These are phyloP conservation scores for Hydropsyche betteni DNA, from an alignment of 2,888 invertebrate genomes.

Conservation along the genomic window DNA sequence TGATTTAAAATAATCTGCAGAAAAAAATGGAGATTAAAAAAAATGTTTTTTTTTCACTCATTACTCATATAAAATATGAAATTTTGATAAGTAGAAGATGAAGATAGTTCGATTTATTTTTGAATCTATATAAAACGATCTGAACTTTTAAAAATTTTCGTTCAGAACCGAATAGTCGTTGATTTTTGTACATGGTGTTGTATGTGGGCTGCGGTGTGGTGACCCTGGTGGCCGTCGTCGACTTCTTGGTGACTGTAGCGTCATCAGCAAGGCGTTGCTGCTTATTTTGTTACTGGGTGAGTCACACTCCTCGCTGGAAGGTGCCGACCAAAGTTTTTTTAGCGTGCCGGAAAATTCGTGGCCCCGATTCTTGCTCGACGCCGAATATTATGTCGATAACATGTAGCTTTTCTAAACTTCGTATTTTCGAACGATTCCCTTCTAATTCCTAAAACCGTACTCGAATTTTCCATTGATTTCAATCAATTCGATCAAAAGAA, in stretches of 20 bases:
- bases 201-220: conserved; percentile 12
- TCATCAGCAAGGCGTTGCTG: conserved; percentile 19
- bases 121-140: too few relatives aligned
- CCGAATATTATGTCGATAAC: too few relatives aligned
- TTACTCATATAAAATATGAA: too few relatives aligned
- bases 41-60: too few relatives aligned
- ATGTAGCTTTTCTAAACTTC: too few relatives aligned
- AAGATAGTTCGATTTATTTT: too few relatives aligned
- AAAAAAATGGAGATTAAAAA: too few relatives aligned
- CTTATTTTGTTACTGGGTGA: conserved; percentile 1
- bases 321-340: conserved; percentile 21
- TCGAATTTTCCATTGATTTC: too few relatives aligned
- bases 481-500: too few relatives aligned
- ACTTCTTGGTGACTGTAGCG: conserved; percentile 1
- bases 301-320: conserved; percentile 27
- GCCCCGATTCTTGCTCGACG: not conserved
- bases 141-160: too few relatives aligned
- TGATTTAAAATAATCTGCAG: not conserved
- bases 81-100: too few relatives aligned
- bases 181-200: not conserved
- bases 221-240: not conserved
- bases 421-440: not conserved
- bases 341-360: conserved; percentile 7
- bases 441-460: not conserved
- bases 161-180: too few relatives aligned